Percentiles rank a stretch among this genome's conserved stretches.
Evolutionary conservation across 2,888 invertebrate genomes (phyloP).

Genomic region (Agrotis clavis): DNA sequence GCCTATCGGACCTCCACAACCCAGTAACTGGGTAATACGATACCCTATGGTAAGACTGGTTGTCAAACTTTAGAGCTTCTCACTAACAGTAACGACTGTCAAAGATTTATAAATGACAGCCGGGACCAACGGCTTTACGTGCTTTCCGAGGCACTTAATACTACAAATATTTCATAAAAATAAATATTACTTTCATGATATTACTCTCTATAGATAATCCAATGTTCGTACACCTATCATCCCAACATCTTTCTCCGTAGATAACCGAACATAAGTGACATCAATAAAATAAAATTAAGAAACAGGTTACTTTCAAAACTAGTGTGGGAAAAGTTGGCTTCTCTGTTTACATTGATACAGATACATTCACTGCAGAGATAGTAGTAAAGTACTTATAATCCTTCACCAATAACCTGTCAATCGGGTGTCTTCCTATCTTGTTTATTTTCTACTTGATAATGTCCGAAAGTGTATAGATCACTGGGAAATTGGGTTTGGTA

Average conservation of each 20-base stretch:
- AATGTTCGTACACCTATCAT: constrained; percentile 13
- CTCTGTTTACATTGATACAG: constrained; percentile 57
- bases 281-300: constrained; percentile 24
- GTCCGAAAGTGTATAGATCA: constrained; percentile 56
- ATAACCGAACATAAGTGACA: constrained; percentile 40
- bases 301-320: constrained; percentile 58
- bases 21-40: too few relatives aligned
- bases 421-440: constrained; percentile 69
- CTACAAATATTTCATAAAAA: too few relatives aligned
- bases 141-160: too few relatives aligned
- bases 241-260: constrained; percentile 24
- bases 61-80: too few relatives aligned
- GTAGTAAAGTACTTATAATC: constrained; percentile 73
- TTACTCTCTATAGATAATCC: not conserved
- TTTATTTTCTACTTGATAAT: constrained; percentile 66
- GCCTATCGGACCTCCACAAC: too few relatives aligned
- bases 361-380: constrained; percentile 69
- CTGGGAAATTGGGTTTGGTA: constrained; percentile 60
- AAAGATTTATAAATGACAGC: too few relatives aligned
- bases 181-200: too few relatives aligned
- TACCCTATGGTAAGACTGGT: too few relatives aligned
- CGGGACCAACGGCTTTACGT: too few relatives aligned
- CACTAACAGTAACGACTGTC: too few relatives aligned
- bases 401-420: constrained; percentile 76
- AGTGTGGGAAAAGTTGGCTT: constrained; percentile 65